These are phyloP conservation scores for Micoletzkya japonica DNA, from an alignment of 2,888 invertebrate species.

Conservation along the genomic window DNA sequence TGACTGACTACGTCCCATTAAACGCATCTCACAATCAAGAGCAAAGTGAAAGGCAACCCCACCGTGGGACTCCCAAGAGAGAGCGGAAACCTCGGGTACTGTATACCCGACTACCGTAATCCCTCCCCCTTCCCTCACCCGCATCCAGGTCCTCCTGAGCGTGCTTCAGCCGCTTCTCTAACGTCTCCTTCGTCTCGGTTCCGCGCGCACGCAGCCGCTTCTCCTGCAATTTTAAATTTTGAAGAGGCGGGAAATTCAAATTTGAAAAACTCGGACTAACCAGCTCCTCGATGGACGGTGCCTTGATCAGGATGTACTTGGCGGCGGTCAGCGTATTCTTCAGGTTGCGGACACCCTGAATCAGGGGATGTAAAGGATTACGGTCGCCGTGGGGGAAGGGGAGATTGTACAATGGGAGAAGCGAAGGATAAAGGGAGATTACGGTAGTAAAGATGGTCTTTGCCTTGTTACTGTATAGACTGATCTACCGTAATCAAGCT, in stretches of 20 bases:
- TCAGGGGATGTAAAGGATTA: too few relatives aligned
- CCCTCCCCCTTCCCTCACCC: constrained; percentile 68
- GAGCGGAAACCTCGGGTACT: not conserved
- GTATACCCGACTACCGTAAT: not conserved
- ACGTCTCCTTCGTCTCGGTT: constrained; percentile 86
- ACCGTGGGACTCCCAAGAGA: not conserved
- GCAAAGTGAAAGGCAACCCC: not conserved
- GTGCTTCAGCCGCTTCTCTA: constrained; percentile 77
- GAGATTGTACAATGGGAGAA: too few relatives aligned
- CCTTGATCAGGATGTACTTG: constrained; percentile 84
- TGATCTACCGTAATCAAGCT: too few relatives aligned
- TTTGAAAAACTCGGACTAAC: too few relatives aligned
- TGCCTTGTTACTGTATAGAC: too few relatives aligned
- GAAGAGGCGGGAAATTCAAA: too few relatives aligned
- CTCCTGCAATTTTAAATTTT: constrained; percentile 63
- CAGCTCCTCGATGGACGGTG: constrained; percentile 69
- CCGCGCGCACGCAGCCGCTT: constrained; percentile 73
- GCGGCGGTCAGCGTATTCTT: constrained; percentile 78
- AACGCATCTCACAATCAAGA: not conserved
- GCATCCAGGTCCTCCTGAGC: constrained; percentile 83
- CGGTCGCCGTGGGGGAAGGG: too few relatives aligned
- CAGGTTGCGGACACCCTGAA: constrained; percentile 81
- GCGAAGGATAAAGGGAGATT: too few relatives aligned
- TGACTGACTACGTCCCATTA: not conserved
- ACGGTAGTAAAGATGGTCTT: too few relatives aligned